These are phyloP conservation scores for Enteromius anoplus DNA, from an alignment of 2,797 vertebrate species.

Conservation along the genomic window DNA sequence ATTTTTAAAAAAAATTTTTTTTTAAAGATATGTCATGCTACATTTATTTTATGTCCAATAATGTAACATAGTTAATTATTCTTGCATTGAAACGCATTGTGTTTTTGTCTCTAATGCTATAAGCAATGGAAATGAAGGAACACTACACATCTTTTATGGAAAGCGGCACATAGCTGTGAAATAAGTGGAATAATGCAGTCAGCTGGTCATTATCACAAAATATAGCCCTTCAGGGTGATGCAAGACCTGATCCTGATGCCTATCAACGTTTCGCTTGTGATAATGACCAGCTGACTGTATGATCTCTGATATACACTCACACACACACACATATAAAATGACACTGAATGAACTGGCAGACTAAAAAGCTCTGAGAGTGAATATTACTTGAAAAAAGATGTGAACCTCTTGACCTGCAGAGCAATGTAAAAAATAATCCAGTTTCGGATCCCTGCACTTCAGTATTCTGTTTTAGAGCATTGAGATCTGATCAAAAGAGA, in stretches of 20 bases:
- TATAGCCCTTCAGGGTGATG: neutral
- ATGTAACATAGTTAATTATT: neutral
- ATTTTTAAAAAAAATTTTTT: too few relatives aligned
- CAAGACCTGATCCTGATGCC: slow-evolving; percentile 12
- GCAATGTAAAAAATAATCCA: neutral
- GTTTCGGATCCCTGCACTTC: neutral
- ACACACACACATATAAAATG: neutral
- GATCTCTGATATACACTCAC: neutral
- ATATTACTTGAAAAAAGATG: neutral
- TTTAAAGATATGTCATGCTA: neutral
- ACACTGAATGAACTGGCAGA: slow-evolving; percentile 6
- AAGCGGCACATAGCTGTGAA: neutral
- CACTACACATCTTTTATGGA: neutral
- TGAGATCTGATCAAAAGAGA: neutral
- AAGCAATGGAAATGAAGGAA: neutral
- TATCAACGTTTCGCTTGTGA: neutral
- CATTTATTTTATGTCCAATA: neutral
- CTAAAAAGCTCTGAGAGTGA: neutral
- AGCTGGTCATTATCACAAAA: slow-evolving; percentile 24
- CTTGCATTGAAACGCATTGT: neutral
- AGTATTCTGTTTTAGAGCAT: slow-evolving; percentile 4
- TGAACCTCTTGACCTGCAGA: neutral
- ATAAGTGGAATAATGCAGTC: neutral
- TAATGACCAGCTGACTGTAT: neutral
- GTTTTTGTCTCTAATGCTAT: neutral